Base-by-base conservation (phyloP, 2,113 vertebrate species). In the Enhydra lutris region DNA sequence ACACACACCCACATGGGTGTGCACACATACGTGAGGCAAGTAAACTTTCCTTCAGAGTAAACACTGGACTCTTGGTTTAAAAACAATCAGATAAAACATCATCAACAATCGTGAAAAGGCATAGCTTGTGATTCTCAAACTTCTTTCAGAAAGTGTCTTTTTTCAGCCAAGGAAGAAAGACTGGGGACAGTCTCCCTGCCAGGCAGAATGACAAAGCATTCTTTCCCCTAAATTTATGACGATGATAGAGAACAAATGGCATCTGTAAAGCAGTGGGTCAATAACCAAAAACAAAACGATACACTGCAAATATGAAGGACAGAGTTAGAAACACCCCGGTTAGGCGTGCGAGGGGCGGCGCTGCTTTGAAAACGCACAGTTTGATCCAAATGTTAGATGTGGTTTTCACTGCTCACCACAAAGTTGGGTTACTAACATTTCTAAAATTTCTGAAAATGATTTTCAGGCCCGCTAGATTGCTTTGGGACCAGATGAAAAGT, bases 311-410 rank as follows among this genome's bases (percentile, higher is more conserved):
- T 11, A 39, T 8, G 61, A 88, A 81, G 73, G 5, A 2, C 92
- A 95, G 94, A 34, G 45, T 67, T 4, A 89, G 26, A 94, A 67
- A 92, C 90, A 26, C 39, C 69, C 65, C 95, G 88, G 84, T 29
- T 12, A 95, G 45, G 89, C 97, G 91, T 39, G 81, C 83, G 84
- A 94, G 80, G 55, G 74, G 59, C 55, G 26, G 78, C 80, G 34
- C 45, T 3, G 23, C 96, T 98, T 94, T 96, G 91, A 97, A 98
- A 97, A 42, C 1, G 3, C 74, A 91, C 79, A 85, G 89, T 55
- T 87, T 50, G 89, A 63, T 93, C 97, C 82, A 91, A 94, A 89
- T 94, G 95, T 97, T 95, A 98, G 98, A 98, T 97, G 97, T 98
- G 97, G 98, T 96, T 98, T 97, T 34, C 78, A 93, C 85, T 90